A percentile compares a stretch with the other conserved stretches of the same genome.
Evolutionary conservation across 2,888 invertebrate genomes (phyloP).

Genomic region (Orthosia cruda): DNA sequence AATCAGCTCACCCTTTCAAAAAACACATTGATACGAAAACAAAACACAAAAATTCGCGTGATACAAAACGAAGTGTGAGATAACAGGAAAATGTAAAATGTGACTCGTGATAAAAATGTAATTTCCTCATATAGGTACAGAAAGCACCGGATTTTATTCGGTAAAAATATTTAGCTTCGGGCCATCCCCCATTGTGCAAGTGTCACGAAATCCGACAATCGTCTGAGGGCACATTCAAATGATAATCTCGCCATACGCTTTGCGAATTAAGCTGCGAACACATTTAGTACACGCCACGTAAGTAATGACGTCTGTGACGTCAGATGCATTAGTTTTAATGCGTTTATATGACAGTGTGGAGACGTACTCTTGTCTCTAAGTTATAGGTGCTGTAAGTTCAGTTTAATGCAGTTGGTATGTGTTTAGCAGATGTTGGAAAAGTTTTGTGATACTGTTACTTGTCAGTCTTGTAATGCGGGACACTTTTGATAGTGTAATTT

Average conservation of each 20-base stretch:
- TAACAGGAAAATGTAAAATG: conserved; percentile 78
- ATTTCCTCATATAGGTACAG: conserved; percentile 80
- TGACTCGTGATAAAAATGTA: conserved; percentile 86
- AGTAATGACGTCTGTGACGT: conserved; percentile 60
- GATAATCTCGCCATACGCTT: conserved; percentile 90
- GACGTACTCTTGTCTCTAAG: conserved; percentile 35
- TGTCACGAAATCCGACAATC: conserved; percentile 89
- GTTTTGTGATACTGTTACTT: conserved; percentile 56
- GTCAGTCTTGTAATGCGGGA: conserved; percentile 42
- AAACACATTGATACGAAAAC: conserved; percentile 66
- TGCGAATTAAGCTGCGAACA: conserved; percentile 80
- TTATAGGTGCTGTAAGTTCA: conserved; percentile 43
- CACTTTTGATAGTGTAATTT: conserved; percentile 56
- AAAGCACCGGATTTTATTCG: conserved; percentile 83
- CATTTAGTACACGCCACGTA: conserved; percentile 72
- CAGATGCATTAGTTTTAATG: conserved; percentile 65
- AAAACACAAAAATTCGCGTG: conserved; percentile 67
- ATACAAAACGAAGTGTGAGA: conserved; percentile 75
- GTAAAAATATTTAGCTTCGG: conserved; percentile 84
- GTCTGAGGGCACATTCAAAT: conserved; percentile 90
- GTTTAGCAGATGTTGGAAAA: conserved; percentile 65
- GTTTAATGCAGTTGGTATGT: conserved; percentile 54
- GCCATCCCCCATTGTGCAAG: conserved; percentile 86
- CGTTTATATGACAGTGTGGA: conserved; percentile 59
- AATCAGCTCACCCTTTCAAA: conserved; percentile 43